Evolutionary conservation across 2,888 invertebrate species (phyloP).

Genomic region (Leptarthrus brevirostris): DNA sequence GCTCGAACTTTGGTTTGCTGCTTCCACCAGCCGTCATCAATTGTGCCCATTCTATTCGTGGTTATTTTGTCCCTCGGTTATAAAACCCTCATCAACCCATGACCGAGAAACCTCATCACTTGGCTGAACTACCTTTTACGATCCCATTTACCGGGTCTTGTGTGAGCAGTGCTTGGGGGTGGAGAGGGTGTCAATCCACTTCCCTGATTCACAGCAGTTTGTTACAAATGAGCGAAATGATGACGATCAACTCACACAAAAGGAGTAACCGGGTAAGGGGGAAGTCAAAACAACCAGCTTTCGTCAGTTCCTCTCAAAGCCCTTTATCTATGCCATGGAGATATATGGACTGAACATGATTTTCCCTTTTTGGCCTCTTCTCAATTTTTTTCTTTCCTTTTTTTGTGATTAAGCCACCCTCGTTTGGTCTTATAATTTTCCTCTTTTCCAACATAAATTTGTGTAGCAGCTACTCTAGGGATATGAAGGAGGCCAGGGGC

Average conservation of each 20-base stretch:
- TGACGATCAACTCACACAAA: conserved; percentile 18
- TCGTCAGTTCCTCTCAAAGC: background rate
- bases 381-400: conserved; percentile 5
- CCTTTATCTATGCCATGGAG: background rate
- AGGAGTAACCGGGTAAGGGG: background rate
- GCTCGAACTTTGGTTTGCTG: background rate
- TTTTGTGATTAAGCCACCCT: conserved; percentile 12
- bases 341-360: conserved; percentile 46
- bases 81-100: conserved; percentile 48
- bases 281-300: background rate
- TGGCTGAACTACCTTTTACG: conserved; percentile 43
- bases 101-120: conserved; percentile 47
- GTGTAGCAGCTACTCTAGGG: conserved; percentile 28
- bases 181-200: background rate
- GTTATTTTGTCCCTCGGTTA: conserved; percentile 47
- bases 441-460: conserved; percentile 39
- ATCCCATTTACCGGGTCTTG: background rate
- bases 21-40: conserved; percentile 31
- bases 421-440: conserved; percentile 40
- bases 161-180: background rate
- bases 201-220: conserved; percentile 32
- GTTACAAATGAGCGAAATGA: conserved; percentile 28
- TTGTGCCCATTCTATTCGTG: conserved; percentile 22
- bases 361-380: conserved; percentile 46
- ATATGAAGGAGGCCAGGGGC: background rate